Conservation (phyloP, 2,113 vertebrate species). For the Tretioscincus oriximinensis region DNA sequence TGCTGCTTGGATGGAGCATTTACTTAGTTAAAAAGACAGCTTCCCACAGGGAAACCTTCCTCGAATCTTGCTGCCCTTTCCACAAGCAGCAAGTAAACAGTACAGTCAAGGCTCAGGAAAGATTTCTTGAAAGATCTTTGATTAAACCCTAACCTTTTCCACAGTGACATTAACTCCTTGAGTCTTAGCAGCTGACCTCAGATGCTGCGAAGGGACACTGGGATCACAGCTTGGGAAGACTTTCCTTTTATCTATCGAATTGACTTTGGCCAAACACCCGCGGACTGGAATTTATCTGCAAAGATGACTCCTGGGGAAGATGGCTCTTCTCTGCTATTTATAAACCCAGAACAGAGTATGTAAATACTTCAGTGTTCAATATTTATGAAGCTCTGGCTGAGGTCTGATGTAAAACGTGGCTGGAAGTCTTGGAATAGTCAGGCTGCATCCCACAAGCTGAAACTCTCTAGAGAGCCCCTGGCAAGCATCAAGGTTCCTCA, state of each 20-base stretch:
- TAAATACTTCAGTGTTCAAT: neutral
- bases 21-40: constrained; percentile 21
- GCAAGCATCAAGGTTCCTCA: neutral
- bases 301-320: fast-evolving
- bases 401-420: neutral
- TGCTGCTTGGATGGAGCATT: neutral
- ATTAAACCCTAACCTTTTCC: constrained; percentile 16
- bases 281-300: neutral
- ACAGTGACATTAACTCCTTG: neutral
- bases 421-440: neutral
- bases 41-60: neutral
- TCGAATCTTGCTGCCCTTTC: constrained; percentile 7
- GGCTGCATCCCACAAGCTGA: neutral
- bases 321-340: neutral
- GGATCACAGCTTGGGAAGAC: neutral
- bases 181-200: neutral
- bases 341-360: neutral
- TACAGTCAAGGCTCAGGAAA: constrained; percentile 11
- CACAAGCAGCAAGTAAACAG: constrained; percentile 1
- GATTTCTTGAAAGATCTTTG: constrained; percentile 13
- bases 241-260: neutral
- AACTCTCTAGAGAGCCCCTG: neutral
- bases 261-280: constrained; percentile 23
- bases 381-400: neutral
- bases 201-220: neutral